A percentile compares a stretch with the other conserved stretches of the same genome.
These are phyloP conservation scores for Bellardia bayeri DNA, from an alignment of 2,888 invertebrate genomes.

Conservation along the genomic window DNA sequence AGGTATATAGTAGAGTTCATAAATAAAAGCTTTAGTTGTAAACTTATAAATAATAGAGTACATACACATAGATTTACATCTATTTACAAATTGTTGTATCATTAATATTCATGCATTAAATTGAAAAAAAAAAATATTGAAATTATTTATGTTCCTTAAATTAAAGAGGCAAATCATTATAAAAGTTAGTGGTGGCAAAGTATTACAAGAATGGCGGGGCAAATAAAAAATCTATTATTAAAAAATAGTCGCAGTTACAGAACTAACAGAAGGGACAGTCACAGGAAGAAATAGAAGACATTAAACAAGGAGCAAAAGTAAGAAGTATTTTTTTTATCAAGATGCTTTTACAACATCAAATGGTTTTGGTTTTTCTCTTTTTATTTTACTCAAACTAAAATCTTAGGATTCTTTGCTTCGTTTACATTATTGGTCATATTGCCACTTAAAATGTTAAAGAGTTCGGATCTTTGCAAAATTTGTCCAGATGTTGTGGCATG, in stretches of 20 bases:
- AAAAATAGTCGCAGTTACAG: conserved; percentile 21
- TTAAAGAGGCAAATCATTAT: conserved; percentile 43
- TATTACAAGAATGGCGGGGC: conserved; percentile 28
- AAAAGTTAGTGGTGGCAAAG: conserved; percentile 28
- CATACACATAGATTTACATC: conserved; percentile 66
- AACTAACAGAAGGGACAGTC: conserved; percentile 46
- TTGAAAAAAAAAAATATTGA: conserved; percentile 22
- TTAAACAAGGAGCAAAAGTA: conserved; percentile 50
- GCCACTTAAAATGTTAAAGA: conserved; percentile 78
- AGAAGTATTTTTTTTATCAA: conserved; percentile 44
- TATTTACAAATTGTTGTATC: conserved; percentile 56
- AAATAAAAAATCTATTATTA: conserved; percentile 44
- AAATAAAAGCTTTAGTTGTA: conserved; percentile 19
- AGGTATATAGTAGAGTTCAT: background rate
- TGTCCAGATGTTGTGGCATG: conserved; percentile 68
- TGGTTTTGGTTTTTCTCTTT: conserved; percentile 40
- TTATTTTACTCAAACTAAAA: conserved; percentile 59
- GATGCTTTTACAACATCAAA: conserved; percentile 70
- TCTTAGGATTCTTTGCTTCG: conserved; percentile 66
- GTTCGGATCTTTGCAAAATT: conserved; percentile 75
- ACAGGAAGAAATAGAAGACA: conserved; percentile 51
- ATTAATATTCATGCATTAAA: conserved; percentile 60
- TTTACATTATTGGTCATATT: conserved; percentile 80
- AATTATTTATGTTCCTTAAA: conserved; percentile 26
- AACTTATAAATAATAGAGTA: conserved; percentile 69